Evolutionary conservation across 2,113 vertebrate genomes (phyloP), one percentile per base, ranked within the genome.

Genomic region (Lampris incognitus): DNA sequence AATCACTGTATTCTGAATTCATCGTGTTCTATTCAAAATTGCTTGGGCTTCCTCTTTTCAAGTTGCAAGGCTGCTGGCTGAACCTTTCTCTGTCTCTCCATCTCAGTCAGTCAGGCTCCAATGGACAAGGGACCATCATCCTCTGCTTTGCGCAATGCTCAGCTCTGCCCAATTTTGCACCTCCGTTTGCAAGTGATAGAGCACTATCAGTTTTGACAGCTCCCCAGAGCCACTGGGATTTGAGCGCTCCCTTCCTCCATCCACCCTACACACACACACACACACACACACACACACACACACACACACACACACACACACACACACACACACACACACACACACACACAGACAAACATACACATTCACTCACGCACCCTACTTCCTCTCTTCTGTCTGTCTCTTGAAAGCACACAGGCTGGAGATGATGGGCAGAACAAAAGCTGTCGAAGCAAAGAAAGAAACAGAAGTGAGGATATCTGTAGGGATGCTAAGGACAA

Each of bases 171-270:
- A 93, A 91, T 91, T 92, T 91, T 91, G 91, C 93, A 92, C 91
- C 90, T 92, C 86, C 83, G 78, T 87, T 92, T 66, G 60, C 90
- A 87, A 90, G 92, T 93, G 93, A 94, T 92, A 90, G 92, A 93
- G 92, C 87, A 92, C 93, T 92, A 94, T 93, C 92, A 93, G 86
- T 91, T 93, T 89, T 95, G 94, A 95, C 93, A 94, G 93, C 91
- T 91, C 88, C 86, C 89, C 76, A 69, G 85, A 91, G 90, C 92
- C 90, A 89, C 88, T 84, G 92, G 89, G 91, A 90, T 91, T 92
- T 92, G 81, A 91, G 90, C 86, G 87, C 76, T 84, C 82, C 84
- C 79, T 88, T 83, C 81, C 85, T 85, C 84, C 74, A 78, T 86
- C 77, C 71, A 78, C 76, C 54, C 68, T 76, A 69, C 78, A 76